Base-by-base conservation (phyloP, 2,888 invertebrate species). In the Euclidia mi region DNA sequence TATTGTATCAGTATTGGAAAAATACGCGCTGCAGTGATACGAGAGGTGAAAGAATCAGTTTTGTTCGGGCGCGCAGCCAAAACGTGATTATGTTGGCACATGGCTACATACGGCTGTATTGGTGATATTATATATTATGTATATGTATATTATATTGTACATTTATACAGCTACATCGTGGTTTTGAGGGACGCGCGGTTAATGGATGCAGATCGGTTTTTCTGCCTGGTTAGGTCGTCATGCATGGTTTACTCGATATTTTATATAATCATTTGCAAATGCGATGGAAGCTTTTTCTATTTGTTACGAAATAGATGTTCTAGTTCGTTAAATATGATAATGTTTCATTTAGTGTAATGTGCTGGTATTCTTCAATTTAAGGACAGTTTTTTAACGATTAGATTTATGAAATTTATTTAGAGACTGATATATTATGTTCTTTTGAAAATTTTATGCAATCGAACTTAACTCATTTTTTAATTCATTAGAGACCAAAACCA, bases 51-150 rank as follows among this genome's bases (percentile, higher is more conserved):
- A 73, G 79, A 86, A 84, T 84, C 84, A 80, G 80, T 81, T 85
- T 79, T 72, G 74, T 71, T 52, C 68, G 82, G 86, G 86, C 85
- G 71, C 20, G 42, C 46, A 38, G 87, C 86, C 86, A 85, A 84
- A 72, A 79, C 76, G 77, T 81, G 79, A 87, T 86, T 86, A 84
- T 74, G 76, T 83, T 82, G 81, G 82, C 82, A 82, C 68, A 51
- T 56, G 42, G 40, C 65, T 57, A 50, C 42, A 41, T 43, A 49
- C 12, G n/a, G 37, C 34, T 41, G 32, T 49, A 18, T 46, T 14
- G 25, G 25, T 25, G 25, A 42, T 43, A 38, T 31, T 15, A 20
- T 29, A 9, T 37, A 37, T 15, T 48, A 44, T 48, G 9, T 32
- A n/a, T 15, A 12, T 12, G n/a, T n/a, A n/a, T 37, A 18, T n/a